Conservation (phyloP, 2,797 vertebrate species). For the Myotis findleyi region DNA sequence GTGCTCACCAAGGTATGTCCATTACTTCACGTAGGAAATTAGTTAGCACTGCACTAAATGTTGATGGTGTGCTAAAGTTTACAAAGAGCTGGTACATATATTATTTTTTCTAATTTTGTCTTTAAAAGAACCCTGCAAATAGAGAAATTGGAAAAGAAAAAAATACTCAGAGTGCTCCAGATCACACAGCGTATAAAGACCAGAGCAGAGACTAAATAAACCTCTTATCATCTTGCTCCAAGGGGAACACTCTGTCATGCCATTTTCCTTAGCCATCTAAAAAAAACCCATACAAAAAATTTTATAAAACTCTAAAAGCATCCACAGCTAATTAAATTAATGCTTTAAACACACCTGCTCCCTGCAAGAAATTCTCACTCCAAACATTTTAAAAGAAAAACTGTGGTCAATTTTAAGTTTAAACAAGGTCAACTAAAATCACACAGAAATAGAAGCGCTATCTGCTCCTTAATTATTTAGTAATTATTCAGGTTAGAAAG, state of each 20-base stretch:
- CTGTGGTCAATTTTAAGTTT: conserved; percentile 6
- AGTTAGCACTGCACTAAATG: neutral
- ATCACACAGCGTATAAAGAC: neutral
- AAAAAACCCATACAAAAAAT: neutral
- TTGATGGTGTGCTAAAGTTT: neutral
- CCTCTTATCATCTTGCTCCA: neutral
- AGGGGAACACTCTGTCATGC: no score
- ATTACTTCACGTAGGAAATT: neutral
- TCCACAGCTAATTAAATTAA: conserved; percentile 22
- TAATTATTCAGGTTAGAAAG: conserved; percentile 60
- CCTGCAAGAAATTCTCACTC: neutral
- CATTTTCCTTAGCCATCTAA: neutral
- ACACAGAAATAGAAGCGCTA: conserved; percentile 53
- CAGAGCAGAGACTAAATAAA: neutral
- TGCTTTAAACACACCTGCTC: neutral
- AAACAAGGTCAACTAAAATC: conserved; percentile 61
- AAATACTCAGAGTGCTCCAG: neutral
- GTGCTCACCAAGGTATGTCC: neutral
- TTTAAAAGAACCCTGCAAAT: conserved; percentile 11
- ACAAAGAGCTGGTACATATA: neutral
- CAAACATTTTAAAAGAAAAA: conserved; percentile 31
- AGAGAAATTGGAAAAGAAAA: neutral
- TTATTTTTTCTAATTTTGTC: neutral
- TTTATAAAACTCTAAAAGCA: neutral
- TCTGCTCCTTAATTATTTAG: conserved; percentile 46